Evolutionary conservation across 1,140 invertebrate genomes (phyloP).

Genomic region (Zaprionus kolodkinae): DNA sequence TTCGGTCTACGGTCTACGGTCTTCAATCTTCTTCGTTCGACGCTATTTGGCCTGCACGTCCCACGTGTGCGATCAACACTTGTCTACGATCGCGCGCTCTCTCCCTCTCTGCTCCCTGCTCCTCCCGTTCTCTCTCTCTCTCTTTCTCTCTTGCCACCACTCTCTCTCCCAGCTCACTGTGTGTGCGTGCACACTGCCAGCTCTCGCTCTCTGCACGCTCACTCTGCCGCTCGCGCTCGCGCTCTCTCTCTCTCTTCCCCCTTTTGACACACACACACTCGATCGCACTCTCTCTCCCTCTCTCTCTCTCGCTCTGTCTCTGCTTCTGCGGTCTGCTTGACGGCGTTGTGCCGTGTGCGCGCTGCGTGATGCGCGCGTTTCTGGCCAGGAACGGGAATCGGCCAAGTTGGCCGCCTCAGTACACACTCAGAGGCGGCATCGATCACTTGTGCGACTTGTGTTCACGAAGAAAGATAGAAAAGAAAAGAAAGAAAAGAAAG

Average conservation of each 20-base stretch:
- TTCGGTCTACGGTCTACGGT: not conserved
- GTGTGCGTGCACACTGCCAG: constrained; percentile 6
- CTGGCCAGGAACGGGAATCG: constrained; percentile 55
- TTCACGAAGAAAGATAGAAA: constrained; percentile 26
- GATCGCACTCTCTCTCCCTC: not conserved
- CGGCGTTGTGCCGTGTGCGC: constrained; percentile 72
- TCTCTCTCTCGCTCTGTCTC: constrained; percentile 9
- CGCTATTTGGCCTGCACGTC: constrained; percentile 5
- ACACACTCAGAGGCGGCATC: constrained; percentile 83
- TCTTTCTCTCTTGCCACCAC: not conserved
- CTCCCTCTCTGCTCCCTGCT: not conserved
- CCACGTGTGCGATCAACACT: constrained; percentile 44
- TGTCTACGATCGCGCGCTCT: constrained; percentile 26
- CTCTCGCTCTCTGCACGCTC: not conserved
- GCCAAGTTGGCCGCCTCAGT: constrained; percentile 64
- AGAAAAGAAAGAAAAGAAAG: not conserved
- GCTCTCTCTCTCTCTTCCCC: constrained; percentile 11
- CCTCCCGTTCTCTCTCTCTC: not conserved
- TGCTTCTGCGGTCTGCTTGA: constrained; percentile 5
- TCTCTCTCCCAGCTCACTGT: not conserved
- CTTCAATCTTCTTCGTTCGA: not conserved
- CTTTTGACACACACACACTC: not conserved
- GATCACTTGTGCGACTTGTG: constrained; percentile 76
- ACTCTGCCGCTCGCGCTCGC: not conserved
- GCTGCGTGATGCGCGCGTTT: constrained; percentile 66